Conservation (phyloP, 2,797 vertebrate species). For the Bradypodion ventrale region DNA sequence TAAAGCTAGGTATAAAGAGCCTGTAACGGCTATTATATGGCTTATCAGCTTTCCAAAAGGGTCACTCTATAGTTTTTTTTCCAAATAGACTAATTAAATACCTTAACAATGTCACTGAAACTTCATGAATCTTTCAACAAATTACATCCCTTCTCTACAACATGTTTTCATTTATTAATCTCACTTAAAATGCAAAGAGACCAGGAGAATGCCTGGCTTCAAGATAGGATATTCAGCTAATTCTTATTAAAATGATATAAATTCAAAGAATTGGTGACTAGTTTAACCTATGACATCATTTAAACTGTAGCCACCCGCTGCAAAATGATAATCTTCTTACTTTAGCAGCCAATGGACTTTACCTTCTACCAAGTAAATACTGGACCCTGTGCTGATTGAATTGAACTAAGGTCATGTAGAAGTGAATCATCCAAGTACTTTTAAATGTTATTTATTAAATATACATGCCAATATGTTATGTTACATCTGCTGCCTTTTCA, state of each 20-base stretch:
- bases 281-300: constrained; percentile 70
- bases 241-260: constrained; percentile 73
- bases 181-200: constrained; percentile 87
- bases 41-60: constrained; percentile 82
- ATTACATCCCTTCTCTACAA: constrained; percentile 75
- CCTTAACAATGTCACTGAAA: constrained; percentile 81
- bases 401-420: neutral
- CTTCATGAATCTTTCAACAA: constrained; percentile 80
- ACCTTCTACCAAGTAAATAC: constrained; percentile 13
- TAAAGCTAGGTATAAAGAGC: constrained; percentile 80
- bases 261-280: constrained; percentile 71
- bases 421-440: neutral
- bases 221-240: constrained; percentile 72
- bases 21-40: constrained; percentile 85
- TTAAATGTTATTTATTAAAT: no score
- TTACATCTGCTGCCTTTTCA: no score
- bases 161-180: constrained; percentile 89
- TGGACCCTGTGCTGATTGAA: neutral
- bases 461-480: no score
- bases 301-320: constrained; percentile 70
- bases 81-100: constrained; percentile 84
- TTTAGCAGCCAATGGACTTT: constrained; percentile 49
- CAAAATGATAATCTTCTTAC: constrained; percentile 76
- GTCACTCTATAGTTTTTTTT: constrained; percentile 78
- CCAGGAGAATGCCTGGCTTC: constrained; percentile 80